Conservation (phyloP, 2,113 vertebrate genomes). For the Setophaga kirtlandii region DNA sequence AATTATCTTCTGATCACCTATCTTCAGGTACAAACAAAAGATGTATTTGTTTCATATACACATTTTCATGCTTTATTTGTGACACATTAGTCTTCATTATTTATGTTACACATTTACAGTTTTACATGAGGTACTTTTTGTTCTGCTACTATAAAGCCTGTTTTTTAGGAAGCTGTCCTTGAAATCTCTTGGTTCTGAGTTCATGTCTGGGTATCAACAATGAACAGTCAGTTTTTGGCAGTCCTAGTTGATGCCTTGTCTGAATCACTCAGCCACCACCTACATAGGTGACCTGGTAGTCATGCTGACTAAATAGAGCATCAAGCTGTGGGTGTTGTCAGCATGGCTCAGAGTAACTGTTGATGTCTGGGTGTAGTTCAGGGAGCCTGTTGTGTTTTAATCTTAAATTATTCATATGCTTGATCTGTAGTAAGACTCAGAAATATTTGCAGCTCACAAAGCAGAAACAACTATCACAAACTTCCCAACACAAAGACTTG, state of each 20-base stretch:
- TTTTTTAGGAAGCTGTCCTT: neutral
- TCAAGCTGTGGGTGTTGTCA: conserved; percentile 19
- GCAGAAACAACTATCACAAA: neutral
- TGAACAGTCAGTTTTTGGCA: neutral
- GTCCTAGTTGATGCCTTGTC: neutral
- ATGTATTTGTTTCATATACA: neutral
- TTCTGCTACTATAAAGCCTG: neutral
- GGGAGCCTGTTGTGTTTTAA: neutral
- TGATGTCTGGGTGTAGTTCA: conserved; percentile 5
- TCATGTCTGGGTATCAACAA: neutral
- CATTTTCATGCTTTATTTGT: neutral
- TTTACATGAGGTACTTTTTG: neutral
- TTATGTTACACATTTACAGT: neutral
- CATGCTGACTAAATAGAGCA: conserved; percentile 20
- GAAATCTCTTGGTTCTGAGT: neutral
- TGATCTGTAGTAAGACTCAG: neutral
- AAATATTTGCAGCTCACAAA: neutral
- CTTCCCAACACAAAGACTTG: neutral
- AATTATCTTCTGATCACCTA: neutral
- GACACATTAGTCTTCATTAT: neutral
- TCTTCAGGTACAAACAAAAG: neutral
- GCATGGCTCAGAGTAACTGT: neutral
- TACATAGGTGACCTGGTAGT: neutral
- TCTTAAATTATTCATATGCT: neutral
- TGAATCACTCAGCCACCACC: conserved; percentile 10